Base-by-base conservation (phyloP, 1,140 invertebrate species). In the Marisa cornuarietis region DNA sequence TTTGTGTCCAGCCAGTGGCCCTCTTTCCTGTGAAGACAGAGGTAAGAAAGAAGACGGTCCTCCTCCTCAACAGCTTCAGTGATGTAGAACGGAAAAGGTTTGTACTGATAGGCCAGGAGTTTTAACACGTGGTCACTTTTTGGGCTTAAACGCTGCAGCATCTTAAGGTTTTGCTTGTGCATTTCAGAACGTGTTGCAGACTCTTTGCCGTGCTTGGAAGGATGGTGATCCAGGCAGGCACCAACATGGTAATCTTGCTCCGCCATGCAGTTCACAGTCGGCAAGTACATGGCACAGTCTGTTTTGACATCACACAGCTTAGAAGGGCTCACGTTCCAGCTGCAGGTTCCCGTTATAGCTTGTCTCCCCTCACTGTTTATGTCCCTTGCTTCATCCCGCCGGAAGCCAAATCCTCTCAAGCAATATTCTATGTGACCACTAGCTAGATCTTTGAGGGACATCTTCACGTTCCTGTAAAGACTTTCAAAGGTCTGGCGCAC, bases 11-110 rank as follows among this genome's bases (percentile, higher is more conserved):
- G 75, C 75, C 62, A 66, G 24, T 13, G 61, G 16, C 65, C 11
- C 11, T 22, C 24, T 22, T 42, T 66, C 26, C 75, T 26, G 31
- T 76, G 75, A 4, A 65, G 22, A 61, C 63, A 61, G 8, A 76
- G 62, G 22, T 63, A 49, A 20, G 16, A 20, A 11, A 76, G n/a
- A 13, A 76, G 42, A 10, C 62, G 75, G 10, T 42, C 31, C 14
- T 51, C 18, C 4, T 51, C 18, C 31, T 66, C 20, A 18, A 76
- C 75, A 24, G 5, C 16, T 31, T 76, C 75, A 14, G 75, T 76
- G 62, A 76, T 24, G 75, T 65, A 76, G 24, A 76, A 42, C 18
- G 75, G 75, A 31, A 76, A 75, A 20, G 75, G 75, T 6, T 31
- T 24, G 62, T 65, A 20, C 75, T 76, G 75, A 63, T 76, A 76